A percentile compares a stretch with the other conserved stretches of the same genome.
phyloP scores from a whole-genome alignment of 2,797 vertebrate species.

The Sebastes flavidus region DNA sequence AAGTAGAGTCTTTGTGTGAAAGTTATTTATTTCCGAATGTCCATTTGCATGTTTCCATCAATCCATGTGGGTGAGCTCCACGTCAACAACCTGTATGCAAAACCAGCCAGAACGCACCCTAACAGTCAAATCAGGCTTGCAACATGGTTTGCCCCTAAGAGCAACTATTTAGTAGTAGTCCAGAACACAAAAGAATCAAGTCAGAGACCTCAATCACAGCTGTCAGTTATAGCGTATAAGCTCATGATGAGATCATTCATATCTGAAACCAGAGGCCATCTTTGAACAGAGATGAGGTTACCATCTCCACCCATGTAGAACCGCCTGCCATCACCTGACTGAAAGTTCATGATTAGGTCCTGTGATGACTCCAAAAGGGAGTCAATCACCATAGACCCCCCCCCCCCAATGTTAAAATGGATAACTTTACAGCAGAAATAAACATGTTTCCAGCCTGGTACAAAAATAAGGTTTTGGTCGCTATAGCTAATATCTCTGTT shows the following conservation, averaged over 20 bases:
- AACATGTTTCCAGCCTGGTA: too few species aligned
- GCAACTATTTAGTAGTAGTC: not conserved
- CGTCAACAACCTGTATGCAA: slow-evolving; percentile 68
- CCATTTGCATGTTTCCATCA: slow-evolving; percentile 67
- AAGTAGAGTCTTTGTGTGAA: not conserved
- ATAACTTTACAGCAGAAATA: too few species aligned
- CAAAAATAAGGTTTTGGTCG: too few species aligned
- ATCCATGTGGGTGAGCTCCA: slow-evolving; percentile 29
- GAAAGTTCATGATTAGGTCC: not conserved
- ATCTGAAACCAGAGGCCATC: too few species aligned
- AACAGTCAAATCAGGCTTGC: slow-evolving; percentile 63
- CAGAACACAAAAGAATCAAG: not conserved
- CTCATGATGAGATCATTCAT: not conserved
- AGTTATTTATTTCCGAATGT: not conserved
- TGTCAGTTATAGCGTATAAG: too few species aligned
- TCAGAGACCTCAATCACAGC: not conserved
- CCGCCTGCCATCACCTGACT: not conserved
- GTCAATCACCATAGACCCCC: too few species aligned
- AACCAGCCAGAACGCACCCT: slow-evolving; percentile 45
- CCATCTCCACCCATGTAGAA: not conserved
- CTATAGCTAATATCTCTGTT: too few species aligned
- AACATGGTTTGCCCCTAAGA: not conserved
- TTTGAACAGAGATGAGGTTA: not conserved
- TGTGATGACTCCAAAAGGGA: not conserved
- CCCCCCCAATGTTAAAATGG: too few species aligned